Evolutionary conservation across 2,797 vertebrate genomes (phyloP).

Genomic region (Gallirallus australis): DNA sequence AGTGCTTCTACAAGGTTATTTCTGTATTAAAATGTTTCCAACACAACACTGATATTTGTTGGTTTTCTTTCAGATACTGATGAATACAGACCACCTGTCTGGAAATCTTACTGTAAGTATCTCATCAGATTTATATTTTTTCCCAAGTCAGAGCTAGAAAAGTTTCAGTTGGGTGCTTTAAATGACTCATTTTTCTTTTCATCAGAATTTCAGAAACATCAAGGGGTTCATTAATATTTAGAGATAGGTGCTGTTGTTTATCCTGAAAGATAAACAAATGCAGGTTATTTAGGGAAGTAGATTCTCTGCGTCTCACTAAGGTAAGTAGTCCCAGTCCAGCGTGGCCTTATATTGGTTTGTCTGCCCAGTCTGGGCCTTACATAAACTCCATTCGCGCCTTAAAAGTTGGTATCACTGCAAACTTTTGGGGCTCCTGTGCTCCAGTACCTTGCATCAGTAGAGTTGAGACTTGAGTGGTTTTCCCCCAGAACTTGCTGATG

Average conservation of each 20-base stretch:
- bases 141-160: neutral
- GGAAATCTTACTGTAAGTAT: constrained; percentile 92
- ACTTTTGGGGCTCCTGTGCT: neutral
- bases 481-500: neutral
- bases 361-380: neutral
- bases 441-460: neutral
- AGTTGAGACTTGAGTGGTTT: neutral
- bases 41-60: neutral
- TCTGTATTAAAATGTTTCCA: neutral
- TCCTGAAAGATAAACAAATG: neutral
- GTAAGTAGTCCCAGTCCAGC: neutral
- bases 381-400: neutral
- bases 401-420: neutral
- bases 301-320: neutral
- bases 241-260: neutral
- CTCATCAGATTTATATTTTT: neutral
- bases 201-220: neutral
- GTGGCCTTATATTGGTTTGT: neutral
- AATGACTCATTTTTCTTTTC: neutral
- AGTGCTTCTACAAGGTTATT: neutral
- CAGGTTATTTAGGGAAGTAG: neutral
- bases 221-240: neutral
- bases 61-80: constrained; percentile 86
- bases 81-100: constrained; percentile 91
- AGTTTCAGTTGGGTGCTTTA: neutral